Base-by-base conservation (phyloP, 2,113 vertebrate species). In the Neofelis nebulosa region DNA sequence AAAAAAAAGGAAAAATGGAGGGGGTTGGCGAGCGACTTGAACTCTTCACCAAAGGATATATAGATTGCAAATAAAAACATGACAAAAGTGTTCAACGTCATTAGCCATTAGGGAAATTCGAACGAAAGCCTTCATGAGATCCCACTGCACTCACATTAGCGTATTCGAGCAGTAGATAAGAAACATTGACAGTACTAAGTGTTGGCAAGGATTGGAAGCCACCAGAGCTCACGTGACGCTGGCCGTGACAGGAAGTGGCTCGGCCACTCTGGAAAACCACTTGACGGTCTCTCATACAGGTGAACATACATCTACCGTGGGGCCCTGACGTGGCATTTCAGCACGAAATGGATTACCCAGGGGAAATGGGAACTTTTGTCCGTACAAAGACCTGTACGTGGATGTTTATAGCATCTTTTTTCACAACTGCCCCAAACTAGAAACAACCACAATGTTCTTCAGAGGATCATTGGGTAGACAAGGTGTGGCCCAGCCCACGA, bases 181-280 rank as follows among this genome's bases (percentile, higher is more conserved):
- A 38, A 31, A 50, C 9, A 4, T 1, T 0, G 15, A 18, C 86
- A 33, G 31, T 29, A 38, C 69, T 16, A 52, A 19, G 38, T 29
- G 16, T 19, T 14, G 11, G 2, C n/a, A 38, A 38, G n/a, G 13
- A 36, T 21, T 18, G 1, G 8, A 18, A 57, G 25, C 27, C 9
- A 61, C 16, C 9, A 36, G 48, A 19, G 7, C n/a, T 55, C 4
- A 5, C 0, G 2, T 10, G 1, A 16, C 0, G 25, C n/a, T 38
- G 50, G 25, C 25, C 4, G 13, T 13, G 45, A 27, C 0, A 38
- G 7, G 36, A 29, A 4, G 48, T 21, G 5, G 29, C 3, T 21
- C 55, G 25, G 68, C 12, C 81, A 10, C 23, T 74, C 68, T 36
- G 33, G 31, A 84, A 50, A 36, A 84, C 55, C 38, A 27, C 23